Conservation (phyloP, 2,113 vertebrate species). For the Tursiops truncatus region DNA sequence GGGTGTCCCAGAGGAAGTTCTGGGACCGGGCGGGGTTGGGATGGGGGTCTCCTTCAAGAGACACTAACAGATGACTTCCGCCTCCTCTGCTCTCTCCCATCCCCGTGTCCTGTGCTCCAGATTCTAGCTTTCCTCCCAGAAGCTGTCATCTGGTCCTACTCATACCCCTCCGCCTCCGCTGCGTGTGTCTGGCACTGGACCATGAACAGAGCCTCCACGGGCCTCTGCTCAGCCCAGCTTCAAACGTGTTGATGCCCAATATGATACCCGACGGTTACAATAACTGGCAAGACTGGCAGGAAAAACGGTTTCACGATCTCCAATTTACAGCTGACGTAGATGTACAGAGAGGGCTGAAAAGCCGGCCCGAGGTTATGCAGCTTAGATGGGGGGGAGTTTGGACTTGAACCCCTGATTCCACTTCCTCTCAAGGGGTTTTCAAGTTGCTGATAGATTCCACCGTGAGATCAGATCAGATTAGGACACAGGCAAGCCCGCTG, state of each 20-base stretch:
- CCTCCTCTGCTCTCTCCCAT: neutral
- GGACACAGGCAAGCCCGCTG: neutral
- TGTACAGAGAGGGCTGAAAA: neutral
- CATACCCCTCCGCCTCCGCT: neutral
- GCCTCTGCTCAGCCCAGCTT: neutral
- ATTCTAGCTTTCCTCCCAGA: neutral
- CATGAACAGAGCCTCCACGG: fast-evolving
- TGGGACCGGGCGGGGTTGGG: fast-evolving
- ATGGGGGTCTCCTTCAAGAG: neutral
- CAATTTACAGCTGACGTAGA: neutral
- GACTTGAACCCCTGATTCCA: neutral
- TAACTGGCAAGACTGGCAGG: too few species aligned
- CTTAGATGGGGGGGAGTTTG: neutral
- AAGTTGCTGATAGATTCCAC: neutral
- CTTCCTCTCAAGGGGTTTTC: neutral
- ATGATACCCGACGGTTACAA: too few species aligned
- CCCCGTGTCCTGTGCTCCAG: neutral
- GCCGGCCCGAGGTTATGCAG: too few species aligned
- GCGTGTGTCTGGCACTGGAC: too few species aligned
- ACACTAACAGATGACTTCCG: neutral
- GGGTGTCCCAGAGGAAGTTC: neutral
- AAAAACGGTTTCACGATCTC: neutral
- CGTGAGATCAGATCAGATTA: neutral
- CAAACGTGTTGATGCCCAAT: fast-evolving
- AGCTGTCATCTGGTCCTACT: too few species aligned